Percentiles rank a stretch among this genome's conserved stretches.
These are phyloP conservation scores for Invenusta paracnida DNA, from an alignment of 2,888 invertebrate species.

Conservation along the genomic window DNA sequence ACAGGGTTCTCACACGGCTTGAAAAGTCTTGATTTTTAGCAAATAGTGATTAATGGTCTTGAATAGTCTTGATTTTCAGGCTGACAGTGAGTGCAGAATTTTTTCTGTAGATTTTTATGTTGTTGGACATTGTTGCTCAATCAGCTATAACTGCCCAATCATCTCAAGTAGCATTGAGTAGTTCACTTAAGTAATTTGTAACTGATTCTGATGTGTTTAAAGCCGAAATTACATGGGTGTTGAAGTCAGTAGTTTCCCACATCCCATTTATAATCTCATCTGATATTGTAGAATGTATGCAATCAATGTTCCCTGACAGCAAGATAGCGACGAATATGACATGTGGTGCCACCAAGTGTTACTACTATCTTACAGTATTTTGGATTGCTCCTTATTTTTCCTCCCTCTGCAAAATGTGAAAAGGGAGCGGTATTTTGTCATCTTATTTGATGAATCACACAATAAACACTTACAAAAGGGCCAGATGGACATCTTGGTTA, in stretches of 20 bases:
- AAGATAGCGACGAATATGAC: not conserved
- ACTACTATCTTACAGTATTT: not conserved
- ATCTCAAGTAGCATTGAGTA: too few relatives aligned
- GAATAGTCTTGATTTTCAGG: too few relatives aligned
- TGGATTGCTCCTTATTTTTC: not conserved
- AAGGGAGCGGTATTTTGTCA: not conserved
- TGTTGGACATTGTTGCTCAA: too few relatives aligned
- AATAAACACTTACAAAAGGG: not conserved
- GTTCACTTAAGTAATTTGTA: too few relatives aligned
- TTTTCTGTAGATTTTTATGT: too few relatives aligned
- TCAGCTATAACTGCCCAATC: too few relatives aligned
- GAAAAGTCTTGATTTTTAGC: too few relatives aligned
- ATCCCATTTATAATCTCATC: not conserved
- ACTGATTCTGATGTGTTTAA: not conserved
- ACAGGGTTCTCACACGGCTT: too few relatives aligned
- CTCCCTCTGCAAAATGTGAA: not conserved
- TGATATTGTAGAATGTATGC: not conserved
- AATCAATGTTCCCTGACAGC: conserved; percentile 3
- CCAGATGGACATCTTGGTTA: not conserved
- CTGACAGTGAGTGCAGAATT: too few relatives aligned
- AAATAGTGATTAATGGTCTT: too few relatives aligned
- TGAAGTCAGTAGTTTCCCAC: not conserved
- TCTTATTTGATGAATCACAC: conserved; percentile 17
- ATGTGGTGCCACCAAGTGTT: not conserved
- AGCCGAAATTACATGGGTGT: not conserved